Conservation (phyloP, 1,140 invertebrate genomes). For the Camponotus floridanus region DNA sequence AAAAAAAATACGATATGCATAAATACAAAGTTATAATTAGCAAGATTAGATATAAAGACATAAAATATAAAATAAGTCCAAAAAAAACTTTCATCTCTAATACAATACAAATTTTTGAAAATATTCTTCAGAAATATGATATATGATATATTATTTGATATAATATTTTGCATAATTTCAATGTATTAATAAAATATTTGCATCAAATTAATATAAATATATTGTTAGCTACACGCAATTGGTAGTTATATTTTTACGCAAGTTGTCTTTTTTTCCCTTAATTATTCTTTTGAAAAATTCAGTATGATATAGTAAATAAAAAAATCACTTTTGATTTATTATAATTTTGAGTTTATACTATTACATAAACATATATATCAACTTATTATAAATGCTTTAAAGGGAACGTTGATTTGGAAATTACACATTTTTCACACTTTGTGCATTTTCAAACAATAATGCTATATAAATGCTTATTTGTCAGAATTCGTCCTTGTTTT, state of each 20-base stretch:
- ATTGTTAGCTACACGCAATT: background rate
- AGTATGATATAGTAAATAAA: background rate
- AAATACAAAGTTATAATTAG: background rate
- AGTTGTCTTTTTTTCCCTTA: background rate
- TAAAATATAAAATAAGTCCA: too few relatives aligned
- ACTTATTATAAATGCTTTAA: background rate
- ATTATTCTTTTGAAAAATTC: too few relatives aligned
- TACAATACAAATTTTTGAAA: background rate
- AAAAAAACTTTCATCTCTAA: background rate
- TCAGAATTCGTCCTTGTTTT: background rate
- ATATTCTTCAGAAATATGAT: slow-evolving; percentile 5
- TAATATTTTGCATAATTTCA: background rate
- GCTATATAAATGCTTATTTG: too few relatives aligned
- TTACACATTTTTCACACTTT: background rate
- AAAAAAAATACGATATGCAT: too few relatives aligned
- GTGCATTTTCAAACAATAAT: too few relatives aligned
- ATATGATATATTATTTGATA: background rate
- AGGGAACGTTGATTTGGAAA: background rate
- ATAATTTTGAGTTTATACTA: background rate
- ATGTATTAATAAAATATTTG: slow-evolving; percentile 14
- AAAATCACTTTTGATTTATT: too few relatives aligned
- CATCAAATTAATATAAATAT: background rate
- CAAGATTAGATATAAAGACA: too few relatives aligned
- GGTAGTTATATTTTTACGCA: background rate
- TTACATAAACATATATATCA: background rate